Evolutionary conservation across 2,888 invertebrate species (phyloP).

Genomic region (Orchesella flavescens): DNA sequence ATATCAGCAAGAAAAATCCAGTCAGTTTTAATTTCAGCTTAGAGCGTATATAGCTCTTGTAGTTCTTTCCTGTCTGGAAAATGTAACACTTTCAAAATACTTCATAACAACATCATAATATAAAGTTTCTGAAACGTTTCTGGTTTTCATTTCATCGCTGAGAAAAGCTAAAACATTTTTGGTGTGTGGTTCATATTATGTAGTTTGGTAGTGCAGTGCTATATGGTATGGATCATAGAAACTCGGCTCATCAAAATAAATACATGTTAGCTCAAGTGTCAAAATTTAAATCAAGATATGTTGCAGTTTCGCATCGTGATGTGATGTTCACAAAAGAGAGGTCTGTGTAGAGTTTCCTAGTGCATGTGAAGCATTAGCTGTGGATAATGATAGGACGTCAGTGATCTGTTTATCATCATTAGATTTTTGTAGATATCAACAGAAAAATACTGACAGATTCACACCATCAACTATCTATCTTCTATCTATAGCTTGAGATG

Average conservation of each 20-base stretch:
- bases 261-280: constrained; percentile 7
- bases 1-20: background rate
- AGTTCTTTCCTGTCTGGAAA: constrained; percentile 15
- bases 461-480: background rate
- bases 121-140: background rate
- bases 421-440: constrained; percentile 29
- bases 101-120: constrained; percentile 19
- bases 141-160: constrained; percentile 8
- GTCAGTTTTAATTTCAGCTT: constrained; percentile 48
- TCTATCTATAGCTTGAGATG: too few relatives aligned
- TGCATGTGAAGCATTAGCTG: background rate
- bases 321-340: too few relatives aligned
- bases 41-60: background rate
- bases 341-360: constrained; percentile 1
- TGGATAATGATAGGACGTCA: background rate
- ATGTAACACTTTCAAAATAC: background rate
- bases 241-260: background rate
- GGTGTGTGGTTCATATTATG: too few relatives aligned
- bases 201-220: too few relatives aligned
- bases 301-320: too few relatives aligned
- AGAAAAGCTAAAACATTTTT: background rate
- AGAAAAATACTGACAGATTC: background rate
- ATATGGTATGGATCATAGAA: background rate
- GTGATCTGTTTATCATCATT: constrained; percentile 47
- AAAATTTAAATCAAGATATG: background rate